Conservation (phyloP, 2,113 vertebrate species). For the Albula glossodonta region DNA sequence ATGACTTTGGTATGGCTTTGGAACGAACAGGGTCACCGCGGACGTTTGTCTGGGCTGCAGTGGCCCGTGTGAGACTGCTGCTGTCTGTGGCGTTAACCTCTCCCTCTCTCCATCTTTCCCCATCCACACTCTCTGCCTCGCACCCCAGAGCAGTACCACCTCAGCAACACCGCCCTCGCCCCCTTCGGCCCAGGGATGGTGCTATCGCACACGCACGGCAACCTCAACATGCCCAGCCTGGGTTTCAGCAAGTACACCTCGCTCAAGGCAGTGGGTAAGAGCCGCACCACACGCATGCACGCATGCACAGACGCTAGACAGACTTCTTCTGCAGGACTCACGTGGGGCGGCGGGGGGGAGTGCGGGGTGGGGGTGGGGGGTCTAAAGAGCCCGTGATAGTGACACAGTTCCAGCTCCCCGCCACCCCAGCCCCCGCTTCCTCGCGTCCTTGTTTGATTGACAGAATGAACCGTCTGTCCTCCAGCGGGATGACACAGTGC, state of each 20-base stretch:
- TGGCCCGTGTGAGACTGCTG: neutral
- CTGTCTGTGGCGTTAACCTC: neutral
- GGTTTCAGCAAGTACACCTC: conserved; percentile 71
- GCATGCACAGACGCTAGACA: neutral
- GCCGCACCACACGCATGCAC: neutral
- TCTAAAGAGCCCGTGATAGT: too few relatives aligned
- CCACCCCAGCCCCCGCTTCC: too few relatives aligned
- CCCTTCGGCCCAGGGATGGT: conserved; percentile 50
- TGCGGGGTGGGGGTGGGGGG: too few relatives aligned
- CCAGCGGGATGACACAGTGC: too few relatives aligned
- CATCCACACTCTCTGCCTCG: conserved; percentile 14
- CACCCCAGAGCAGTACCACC: conserved; percentile 69
- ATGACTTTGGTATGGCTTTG: neutral
- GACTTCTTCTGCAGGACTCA: too few relatives aligned
- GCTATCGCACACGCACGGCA: conserved; percentile 65
- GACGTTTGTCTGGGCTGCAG: neutral
- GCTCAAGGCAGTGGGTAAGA: conserved; percentile 73
- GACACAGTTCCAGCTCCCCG: too few relatives aligned
- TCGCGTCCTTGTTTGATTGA: too few relatives aligned
- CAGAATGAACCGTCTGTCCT: too few relatives aligned
- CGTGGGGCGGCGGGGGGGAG: too few relatives aligned
- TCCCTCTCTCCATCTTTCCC: conserved; percentile 26
- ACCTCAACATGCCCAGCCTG: conserved; percentile 56
- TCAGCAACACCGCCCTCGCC: conserved; percentile 61
- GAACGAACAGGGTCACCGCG: neutral